phyloP scores from a whole-genome alignment of 2,113 vertebrate genomes.

The Nycticryphes semicollaris region DNA sequence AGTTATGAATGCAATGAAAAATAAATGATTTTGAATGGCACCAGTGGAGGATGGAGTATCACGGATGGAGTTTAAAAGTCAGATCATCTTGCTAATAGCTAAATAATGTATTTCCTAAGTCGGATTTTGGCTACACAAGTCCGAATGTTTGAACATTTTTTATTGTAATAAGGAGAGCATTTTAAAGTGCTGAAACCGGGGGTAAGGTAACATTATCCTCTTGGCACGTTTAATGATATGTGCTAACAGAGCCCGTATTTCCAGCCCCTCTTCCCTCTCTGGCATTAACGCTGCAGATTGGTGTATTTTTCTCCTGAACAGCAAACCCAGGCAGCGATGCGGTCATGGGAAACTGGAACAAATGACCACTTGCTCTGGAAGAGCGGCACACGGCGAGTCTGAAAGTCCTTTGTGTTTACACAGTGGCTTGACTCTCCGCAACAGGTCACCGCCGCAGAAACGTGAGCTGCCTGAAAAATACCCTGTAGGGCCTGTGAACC shows the following conservation, averaged over 20 bases:
- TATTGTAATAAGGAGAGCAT: constrained; percentile 15
- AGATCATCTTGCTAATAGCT: constrained; percentile 39
- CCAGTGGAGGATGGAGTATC: constrained; percentile 26
- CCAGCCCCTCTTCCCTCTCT: background rate
- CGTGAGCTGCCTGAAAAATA: constrained; percentile 66
- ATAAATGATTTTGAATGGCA: constrained; percentile 39
- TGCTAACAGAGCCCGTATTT: constrained; percentile 19
- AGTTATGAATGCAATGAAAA: constrained; percentile 61
- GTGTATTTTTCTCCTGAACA: constrained; percentile 38
- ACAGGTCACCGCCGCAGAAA: constrained; percentile 61
- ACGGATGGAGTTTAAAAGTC: constrained; percentile 10
- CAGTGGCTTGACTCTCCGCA: constrained; percentile 55
- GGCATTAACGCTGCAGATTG: background rate
- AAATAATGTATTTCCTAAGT: constrained; percentile 42
- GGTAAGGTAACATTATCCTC: constrained; percentile 21
- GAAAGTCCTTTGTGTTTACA: constrained; percentile 49
- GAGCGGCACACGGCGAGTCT: constrained; percentile 13
- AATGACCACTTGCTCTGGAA: constrained; percentile 61
- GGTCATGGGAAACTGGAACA: constrained; percentile 51
- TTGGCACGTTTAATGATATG: constrained; percentile 17
- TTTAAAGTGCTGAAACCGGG: background rate
- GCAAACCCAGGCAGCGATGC: constrained; percentile 16
- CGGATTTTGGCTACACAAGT: constrained; percentile 11
- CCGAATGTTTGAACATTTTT: constrained; percentile 21
- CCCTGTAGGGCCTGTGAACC: constrained; percentile 39